Percentiles rank a stretch among this genome's conserved stretches.
Evolutionary conservation across 2,113 vertebrate genomes (phyloP).

Genomic region (Sinocyclocheilus grahami): DNA sequence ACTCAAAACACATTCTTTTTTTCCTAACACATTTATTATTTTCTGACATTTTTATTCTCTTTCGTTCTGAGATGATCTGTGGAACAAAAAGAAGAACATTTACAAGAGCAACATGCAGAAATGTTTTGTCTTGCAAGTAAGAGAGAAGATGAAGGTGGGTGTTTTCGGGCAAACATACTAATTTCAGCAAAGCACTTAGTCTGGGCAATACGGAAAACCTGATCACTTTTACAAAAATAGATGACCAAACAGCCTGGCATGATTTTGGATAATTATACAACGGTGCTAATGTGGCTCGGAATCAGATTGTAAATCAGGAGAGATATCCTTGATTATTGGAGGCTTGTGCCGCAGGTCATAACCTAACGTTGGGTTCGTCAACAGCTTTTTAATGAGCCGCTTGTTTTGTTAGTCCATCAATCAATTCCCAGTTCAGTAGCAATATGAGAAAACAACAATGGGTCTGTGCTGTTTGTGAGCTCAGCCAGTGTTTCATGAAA

Average conservation of each 20-base stretch:
- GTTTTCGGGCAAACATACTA: constrained; percentile 12
- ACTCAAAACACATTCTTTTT: neutral
- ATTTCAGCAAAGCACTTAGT: neutral
- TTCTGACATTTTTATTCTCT: constrained; percentile 52
- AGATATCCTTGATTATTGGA: neutral
- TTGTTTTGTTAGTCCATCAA: neutral
- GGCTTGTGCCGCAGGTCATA: neutral
- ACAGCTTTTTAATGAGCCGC: neutral
- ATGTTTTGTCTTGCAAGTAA: constrained; percentile 25
- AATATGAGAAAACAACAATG: neutral
- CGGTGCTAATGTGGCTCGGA: neutral
- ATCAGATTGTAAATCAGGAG: neutral
- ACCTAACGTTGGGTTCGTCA: neutral
- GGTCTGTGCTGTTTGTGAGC: neutral
- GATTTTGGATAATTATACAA: neutral
- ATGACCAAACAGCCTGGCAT: neutral
- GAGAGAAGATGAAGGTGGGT: constrained; percentile 7
- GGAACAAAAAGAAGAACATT: constrained; percentile 56
- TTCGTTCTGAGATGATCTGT: constrained; percentile 51
- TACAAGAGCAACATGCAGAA: constrained; percentile 58
- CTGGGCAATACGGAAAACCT: constrained; percentile 1
- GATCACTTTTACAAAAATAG: constrained; percentile 7
- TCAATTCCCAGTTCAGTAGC: constrained; percentile 11
- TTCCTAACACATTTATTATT: constrained; percentile 54
- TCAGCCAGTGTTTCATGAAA: neutral